Base-by-base conservation (phyloP, 2,797 vertebrate genomes). In the Enteromius anoplus region DNA sequence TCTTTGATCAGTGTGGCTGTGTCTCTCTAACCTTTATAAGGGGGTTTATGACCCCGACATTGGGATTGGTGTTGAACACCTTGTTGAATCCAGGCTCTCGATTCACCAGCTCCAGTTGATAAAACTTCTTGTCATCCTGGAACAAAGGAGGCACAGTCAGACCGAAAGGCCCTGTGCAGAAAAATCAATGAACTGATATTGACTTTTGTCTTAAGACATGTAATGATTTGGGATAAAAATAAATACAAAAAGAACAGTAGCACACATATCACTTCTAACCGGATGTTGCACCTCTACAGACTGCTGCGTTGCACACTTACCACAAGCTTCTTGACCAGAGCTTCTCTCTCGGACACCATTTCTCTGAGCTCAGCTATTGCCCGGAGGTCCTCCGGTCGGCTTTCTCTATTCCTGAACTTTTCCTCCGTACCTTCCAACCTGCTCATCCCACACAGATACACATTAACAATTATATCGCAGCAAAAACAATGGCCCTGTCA, bases 61-160 rank as follows among this genome's bases (percentile, higher is more conserved):
- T 97, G 92, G 98, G 97, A 88, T 95, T 98, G 93, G 97, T 96
- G 91, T 97, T 99, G 94, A 99, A 98, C 86, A 98, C 95, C 93
- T 98, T 99, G 94, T 93, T 98, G 95, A 98, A 99, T 90, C 98
- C 97, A 70, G 97, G 97, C 93, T 99, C 98, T 91, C 98, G 96
- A 94, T 98, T 99, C 91, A 99, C 96, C 95, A 99, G 91, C 94
- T 99, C 98, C 95, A 99, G 91, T 92, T 99, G 98, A 94, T 97
- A 99, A 92, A 98, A 98, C 93, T 99, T 99, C 94, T 98, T 99
- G 93, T 99, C 98, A 77, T 99, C 98, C 98, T 99, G 89, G 88
- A 87, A 85, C 15, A 65, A 76, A 85, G 32, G 40, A 65, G 83
- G 75, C 64, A 83, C 60, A 2, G 60, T 45, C 79, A 37, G 84